Conservation (phyloP, 2,113 vertebrate genomes). For the Ictidomys tridecemlineatus region DNA sequence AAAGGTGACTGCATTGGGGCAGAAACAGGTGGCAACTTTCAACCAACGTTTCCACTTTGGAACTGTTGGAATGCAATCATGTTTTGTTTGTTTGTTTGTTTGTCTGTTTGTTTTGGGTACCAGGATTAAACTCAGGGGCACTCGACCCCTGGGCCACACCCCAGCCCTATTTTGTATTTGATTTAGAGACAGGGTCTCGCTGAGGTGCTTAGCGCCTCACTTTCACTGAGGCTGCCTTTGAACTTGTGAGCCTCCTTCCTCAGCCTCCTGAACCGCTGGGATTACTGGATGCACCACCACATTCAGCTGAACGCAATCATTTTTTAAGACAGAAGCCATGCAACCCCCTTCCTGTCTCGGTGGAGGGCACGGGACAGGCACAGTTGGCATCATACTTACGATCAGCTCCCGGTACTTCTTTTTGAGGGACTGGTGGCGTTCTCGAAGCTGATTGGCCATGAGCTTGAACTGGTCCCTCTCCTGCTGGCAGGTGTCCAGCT, state of each 20-base stretch:
- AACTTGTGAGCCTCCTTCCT: no score
- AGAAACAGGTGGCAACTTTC: background rate
- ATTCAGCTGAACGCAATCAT: background rate
- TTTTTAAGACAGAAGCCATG: background rate
- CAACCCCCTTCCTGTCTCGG: background rate
- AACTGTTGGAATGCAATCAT: background rate
- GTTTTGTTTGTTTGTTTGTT: no score
- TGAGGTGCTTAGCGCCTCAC: no score
- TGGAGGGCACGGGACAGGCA: background rate
- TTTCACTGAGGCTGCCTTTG: no score
- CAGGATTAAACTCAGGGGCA: no score
- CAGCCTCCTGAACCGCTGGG: no score
- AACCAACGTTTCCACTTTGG: background rate
- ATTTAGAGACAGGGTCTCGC: no score
- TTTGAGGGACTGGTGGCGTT: conserved; percentile 96
- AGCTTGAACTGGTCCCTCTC: conserved; percentile 98
- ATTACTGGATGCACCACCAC: no score
- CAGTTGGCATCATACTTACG: conserved; percentile 86
- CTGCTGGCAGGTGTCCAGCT: conserved; percentile 97
- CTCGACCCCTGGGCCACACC: no score
- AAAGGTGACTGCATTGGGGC: background rate
- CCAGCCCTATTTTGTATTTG: no score
- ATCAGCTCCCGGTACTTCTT: conserved; percentile 97
- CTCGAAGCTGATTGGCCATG: conserved; percentile 98
- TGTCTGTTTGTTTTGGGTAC: no score